Conservation (phyloP, 2,888 invertebrate species). For the Athalia circularis region DNA sequence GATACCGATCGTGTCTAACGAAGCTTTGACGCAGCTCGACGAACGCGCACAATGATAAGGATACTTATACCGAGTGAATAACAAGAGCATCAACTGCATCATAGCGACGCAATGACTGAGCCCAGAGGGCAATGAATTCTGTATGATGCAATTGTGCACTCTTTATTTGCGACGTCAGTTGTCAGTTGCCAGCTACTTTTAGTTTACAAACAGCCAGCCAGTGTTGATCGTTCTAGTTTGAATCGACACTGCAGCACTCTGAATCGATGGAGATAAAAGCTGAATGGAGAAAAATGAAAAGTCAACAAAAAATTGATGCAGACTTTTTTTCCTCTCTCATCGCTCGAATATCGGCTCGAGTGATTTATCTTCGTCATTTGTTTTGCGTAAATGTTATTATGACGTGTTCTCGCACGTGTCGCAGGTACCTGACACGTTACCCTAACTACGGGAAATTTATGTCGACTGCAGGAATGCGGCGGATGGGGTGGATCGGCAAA, state of each 20-base stretch:
- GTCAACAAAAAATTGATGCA: too few relatives aligned
- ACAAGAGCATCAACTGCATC: slow-evolving; percentile 19
- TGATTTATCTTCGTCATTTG: too few relatives aligned
- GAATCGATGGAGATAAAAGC: background rate
- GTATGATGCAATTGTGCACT: slow-evolving; percentile 34
- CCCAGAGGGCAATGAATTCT: slow-evolving; percentile 39
- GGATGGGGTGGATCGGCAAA: too few relatives aligned
- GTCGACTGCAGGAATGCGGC: too few relatives aligned
- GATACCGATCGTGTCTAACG: too few relatives aligned
- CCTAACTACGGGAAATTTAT: too few relatives aligned
- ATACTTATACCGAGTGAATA: background rate
- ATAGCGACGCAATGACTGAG: slow-evolving; percentile 37
- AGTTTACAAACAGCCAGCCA: slow-evolving; percentile 2
- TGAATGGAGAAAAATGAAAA: too few relatives aligned
- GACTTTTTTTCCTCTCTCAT: too few relatives aligned
- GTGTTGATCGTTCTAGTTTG: background rate
- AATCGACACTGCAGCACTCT: background rate
- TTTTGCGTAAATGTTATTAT: too few relatives aligned
- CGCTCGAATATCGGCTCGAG: too few relatives aligned
- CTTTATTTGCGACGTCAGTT: slow-evolving; percentile 15
- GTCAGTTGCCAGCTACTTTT: slow-evolving; percentile 1
- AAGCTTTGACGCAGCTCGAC: background rate
- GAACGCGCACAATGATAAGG: slow-evolving; percentile 17
- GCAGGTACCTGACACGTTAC: too few relatives aligned
- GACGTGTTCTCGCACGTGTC: too few relatives aligned